Conservation (phyloP, 2,888 invertebrate genomes). For the Agrotis puta region DNA sequence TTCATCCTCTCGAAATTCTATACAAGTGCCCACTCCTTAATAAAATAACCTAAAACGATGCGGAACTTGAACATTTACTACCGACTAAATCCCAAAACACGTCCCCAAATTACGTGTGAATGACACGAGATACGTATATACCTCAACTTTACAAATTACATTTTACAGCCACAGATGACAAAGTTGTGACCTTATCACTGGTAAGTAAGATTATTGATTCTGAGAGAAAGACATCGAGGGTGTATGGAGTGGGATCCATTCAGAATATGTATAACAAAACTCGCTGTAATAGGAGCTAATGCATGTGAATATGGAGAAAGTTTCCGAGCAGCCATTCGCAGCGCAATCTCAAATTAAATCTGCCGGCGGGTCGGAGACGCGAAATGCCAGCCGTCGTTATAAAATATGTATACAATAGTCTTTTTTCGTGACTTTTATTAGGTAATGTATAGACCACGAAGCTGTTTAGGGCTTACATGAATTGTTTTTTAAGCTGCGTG, state of each 20-base stretch:
- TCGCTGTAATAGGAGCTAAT: slow-evolving; percentile 82
- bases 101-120: slow-evolving; percentile 59
- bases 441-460: slow-evolving; percentile 70
- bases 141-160: slow-evolving; percentile 57
- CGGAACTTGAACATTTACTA: slow-evolving; percentile 22
- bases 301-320: slow-evolving; percentile 85
- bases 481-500: slow-evolving; percentile 45
- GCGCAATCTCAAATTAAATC: slow-evolving; percentile 90
- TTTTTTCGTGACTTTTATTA: slow-evolving; percentile 75
- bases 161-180: slow-evolving; percentile 38
- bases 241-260: slow-evolving; percentile 76
- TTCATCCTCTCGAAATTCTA: background rate
- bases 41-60: slow-evolving; percentile 23
- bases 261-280: slow-evolving; percentile 77
- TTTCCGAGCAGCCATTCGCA: slow-evolving; percentile 79
- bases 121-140: slow-evolving; percentile 48
- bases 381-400: slow-evolving; percentile 73
- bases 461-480: slow-evolving; percentile 58
- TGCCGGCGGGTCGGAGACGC: slow-evolving; percentile 78
- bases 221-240: slow-evolving; percentile 61
- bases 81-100: slow-evolving; percentile 42
- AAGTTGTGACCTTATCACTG: slow-evolving; percentile 54
- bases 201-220: slow-evolving; percentile 72
- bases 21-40: background rate
- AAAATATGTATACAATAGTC: slow-evolving; percentile 78